A percentile compares a stretch with the other conserved stretches of the same genome.
These are phyloP conservation scores for Nycteola revayana DNA, from an alignment of 2,888 invertebrate genomes.

Conservation along the genomic window DNA sequence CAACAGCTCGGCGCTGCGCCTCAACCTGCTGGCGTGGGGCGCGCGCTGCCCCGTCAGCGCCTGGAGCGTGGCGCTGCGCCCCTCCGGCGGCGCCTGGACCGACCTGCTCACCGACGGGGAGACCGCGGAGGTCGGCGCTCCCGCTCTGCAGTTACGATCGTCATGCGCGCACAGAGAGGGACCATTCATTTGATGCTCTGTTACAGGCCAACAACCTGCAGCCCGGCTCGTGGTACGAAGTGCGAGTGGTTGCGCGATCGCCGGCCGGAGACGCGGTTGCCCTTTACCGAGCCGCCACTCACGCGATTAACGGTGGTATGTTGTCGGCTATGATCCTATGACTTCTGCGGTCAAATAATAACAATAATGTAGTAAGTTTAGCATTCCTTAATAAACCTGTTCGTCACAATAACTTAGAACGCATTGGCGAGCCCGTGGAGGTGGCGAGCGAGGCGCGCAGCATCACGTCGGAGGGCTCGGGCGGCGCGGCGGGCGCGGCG, in stretches of 20 bases:
- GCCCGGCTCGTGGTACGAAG: conserved; percentile 82
- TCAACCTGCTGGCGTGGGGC: conserved; percentile 87
- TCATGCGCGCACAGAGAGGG: too few species aligned
- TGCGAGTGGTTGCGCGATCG: conserved; percentile 78
- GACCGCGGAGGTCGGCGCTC: conserved; percentile 48
- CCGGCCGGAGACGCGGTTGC: conserved; percentile 79
- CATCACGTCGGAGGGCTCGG: conserved; percentile 20
- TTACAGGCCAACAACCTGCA: conserved; percentile 69
- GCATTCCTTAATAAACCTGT: too few species aligned
- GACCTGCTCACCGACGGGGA: conserved; percentile 45
- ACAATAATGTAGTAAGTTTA: background rate
- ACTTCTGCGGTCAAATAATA: background rate
- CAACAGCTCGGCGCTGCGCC: conserved; percentile 86
- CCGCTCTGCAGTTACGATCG: too few species aligned
- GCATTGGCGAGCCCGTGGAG: conserved; percentile 52
- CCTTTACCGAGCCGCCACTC: conserved; percentile 80
- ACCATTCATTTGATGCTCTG: too few species aligned
- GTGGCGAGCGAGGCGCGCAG: conserved; percentile 31
- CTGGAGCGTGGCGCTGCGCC: conserved; percentile 82
- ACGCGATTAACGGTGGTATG: conserved; percentile 71
- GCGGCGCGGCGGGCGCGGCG: conserved; percentile 15
- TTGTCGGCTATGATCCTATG: conserved; percentile 4
- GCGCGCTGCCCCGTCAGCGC: conserved; percentile 86
- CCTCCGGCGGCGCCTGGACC: conserved; percentile 58
- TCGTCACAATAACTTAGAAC: conserved; percentile 33